phyloP scores from a whole-genome alignment of 1,140 invertebrate genomes.

The Platorchestia sp. region DNA sequence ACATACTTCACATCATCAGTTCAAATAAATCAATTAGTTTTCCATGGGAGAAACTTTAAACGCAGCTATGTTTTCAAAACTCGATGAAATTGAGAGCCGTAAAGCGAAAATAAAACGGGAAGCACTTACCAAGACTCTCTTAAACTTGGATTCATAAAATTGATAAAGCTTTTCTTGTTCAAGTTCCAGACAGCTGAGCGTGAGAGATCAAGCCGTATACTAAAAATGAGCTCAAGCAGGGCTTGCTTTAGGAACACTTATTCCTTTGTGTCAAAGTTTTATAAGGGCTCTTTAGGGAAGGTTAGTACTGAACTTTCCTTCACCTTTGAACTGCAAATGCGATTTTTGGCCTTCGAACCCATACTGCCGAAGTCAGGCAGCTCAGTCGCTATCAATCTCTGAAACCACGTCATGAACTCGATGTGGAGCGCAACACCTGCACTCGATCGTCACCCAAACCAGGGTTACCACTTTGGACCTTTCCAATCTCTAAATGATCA shows the following conservation, averaged over 20 bases:
- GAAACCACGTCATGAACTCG: not conserved
- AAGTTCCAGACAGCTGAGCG: not conserved
- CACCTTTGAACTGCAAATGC: constrained; percentile 9
- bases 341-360: not conserved
- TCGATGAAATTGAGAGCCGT: not conserved
- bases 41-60: not conserved
- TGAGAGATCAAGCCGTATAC: not conserved
- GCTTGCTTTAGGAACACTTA: not conserved
- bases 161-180: not conserved
- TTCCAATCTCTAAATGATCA: too few relatives aligned
- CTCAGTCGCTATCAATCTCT: not conserved
- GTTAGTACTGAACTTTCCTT: not conserved
- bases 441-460: too few relatives aligned
- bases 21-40: not conserved
- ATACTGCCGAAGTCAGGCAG: not conserved
- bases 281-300: not conserved
- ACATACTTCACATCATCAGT: not conserved
- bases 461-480: too few relatives aligned
- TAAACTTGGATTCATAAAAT: not conserved
- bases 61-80: not conserved
- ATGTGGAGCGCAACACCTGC: not conserved
- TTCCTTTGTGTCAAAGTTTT: constrained; percentile 22
- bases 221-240: not conserved
- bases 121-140: not conserved
- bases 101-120: not conserved